Conservation (phyloP, 2,797 vertebrate genomes). For the Manis javanica region DNA sequence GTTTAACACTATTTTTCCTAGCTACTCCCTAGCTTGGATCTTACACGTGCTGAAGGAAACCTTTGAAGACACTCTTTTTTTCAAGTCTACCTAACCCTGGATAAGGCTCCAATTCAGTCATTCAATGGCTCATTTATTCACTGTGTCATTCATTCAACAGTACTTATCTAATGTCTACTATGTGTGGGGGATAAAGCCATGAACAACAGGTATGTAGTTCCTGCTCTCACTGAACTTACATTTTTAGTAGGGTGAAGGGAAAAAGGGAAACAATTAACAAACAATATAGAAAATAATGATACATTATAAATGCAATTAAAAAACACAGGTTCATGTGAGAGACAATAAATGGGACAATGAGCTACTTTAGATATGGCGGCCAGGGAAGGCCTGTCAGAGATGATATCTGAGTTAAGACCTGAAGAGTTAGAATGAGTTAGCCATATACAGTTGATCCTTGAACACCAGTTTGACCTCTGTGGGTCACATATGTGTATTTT, state of each 20-base stretch:
- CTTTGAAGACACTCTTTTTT: neutral
- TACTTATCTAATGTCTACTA: neutral
- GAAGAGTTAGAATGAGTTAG: neutral
- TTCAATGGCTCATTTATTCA: constrained; percentile 15
- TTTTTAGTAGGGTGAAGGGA: neutral
- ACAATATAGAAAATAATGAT: neutral
- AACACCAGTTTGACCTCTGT: too few relatives aligned
- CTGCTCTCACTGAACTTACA: neutral
- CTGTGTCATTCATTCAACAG: neutral
- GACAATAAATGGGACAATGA: neutral
- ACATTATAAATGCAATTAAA: neutral
- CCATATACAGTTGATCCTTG: neutral
- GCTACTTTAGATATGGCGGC: neutral
- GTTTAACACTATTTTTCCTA: neutral
- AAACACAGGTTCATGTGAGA: neutral
- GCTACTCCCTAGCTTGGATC: neutral
- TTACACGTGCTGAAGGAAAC: constrained; percentile 25
- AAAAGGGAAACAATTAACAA: neutral
- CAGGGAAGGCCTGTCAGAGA: neutral
- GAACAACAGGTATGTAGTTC: neutral
- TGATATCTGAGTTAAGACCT: neutral
- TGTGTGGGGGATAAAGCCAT: neutral
- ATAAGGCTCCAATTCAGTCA: neutral
- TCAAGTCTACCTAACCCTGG: neutral
- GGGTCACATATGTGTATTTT: too few relatives aligned